Base-by-base conservation (phyloP, 2,113 vertebrate species). In the Malurus elegans region DNA sequence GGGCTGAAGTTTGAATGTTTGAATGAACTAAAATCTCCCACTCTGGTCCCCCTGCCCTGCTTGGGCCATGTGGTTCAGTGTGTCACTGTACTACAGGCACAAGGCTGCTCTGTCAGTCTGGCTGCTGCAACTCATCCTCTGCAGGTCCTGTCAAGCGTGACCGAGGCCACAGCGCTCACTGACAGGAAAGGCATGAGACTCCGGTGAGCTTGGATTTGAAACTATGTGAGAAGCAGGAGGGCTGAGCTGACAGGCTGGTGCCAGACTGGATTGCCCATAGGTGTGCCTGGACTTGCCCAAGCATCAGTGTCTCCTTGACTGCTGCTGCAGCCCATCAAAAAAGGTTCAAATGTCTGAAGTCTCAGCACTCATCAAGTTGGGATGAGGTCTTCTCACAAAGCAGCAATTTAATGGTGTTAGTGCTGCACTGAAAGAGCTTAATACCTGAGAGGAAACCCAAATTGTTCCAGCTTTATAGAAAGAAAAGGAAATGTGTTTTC, bases 351-450 rank as follows among this genome's bases (percentile, higher is more conserved):
- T 57, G 21, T 50, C 48, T 66, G 48, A 87, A 81, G 61, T 29
- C 6, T 71, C 48, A 65, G 42, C 29, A 47, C 29, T 82, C 45
- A 40, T 25, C 18, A 69, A 45, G 25, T 0, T 79, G 53, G 17
- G 25, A 60, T 72, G 47, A 80, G 25, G n/a, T 85, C 56, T 91
- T 86, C 4, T 29, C 92, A 73, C 40, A 86, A 95, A 95, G 18
- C 10, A 69, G n/a, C 65, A n/a, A 47, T 87, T 91, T 90, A 76
- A 36, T 18, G 20, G 31, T 25, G 3, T 62, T 91, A 90, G 10
- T 57, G 10, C 14, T 73, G 50, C 20, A 31, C 12, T 82, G 79
- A 66, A 92, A 66, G 8, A 89, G 25, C 29, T 89, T 82, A 76
- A 54, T 42, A 83, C 8, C 36, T 47, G 42, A 82, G 29, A 50